Percentiles rank a stretch among this genome's conserved stretches.
phyloP scores from a whole-genome alignment of 2,888 invertebrate species.

The Tanytarsus gracilentus region DNA sequence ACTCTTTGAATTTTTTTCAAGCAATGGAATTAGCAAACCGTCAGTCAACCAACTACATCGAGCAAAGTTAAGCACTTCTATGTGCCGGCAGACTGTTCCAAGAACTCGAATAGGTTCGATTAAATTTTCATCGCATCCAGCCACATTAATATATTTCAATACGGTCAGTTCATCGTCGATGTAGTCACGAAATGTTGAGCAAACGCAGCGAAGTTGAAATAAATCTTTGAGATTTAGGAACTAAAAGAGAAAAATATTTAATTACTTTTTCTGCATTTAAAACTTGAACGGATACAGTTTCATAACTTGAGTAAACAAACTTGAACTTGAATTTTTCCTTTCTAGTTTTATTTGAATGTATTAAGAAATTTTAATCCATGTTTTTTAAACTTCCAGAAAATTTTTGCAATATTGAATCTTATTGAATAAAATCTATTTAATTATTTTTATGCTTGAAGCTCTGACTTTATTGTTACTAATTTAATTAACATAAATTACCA shows the following conservation, averaged over 20 bases:
- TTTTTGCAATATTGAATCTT: no score
- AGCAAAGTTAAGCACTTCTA: not conserved
- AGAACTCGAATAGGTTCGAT: not conserved
- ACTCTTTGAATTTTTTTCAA: not conserved
- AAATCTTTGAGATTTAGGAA: not conserved
- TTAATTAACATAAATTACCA: no score
- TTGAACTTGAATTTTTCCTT: no score
- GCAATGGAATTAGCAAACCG: not conserved
- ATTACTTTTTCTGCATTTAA: no score
- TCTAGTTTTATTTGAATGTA: no score
- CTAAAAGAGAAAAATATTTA: not conserved
- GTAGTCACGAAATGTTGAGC: not conserved
- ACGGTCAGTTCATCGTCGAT: not conserved
- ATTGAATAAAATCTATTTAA: no score
- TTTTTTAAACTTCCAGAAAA: no score
- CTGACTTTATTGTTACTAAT: no score
- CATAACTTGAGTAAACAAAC: no score
- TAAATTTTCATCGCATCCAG: not conserved
- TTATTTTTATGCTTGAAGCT: no score
- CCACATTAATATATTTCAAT: not conserved
- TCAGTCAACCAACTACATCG: not conserved
- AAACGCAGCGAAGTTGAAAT: constrained; percentile 2
- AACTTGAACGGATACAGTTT: no score
- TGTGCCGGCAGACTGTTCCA: not conserved
- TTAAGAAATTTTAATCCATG: no score